A percentile compares a stretch with the other conserved stretches of the same genome.
Evolutionary conservation across 2,888 invertebrate genomes (phyloP).

Genomic region (Sylvicola fuscatus): DNA sequence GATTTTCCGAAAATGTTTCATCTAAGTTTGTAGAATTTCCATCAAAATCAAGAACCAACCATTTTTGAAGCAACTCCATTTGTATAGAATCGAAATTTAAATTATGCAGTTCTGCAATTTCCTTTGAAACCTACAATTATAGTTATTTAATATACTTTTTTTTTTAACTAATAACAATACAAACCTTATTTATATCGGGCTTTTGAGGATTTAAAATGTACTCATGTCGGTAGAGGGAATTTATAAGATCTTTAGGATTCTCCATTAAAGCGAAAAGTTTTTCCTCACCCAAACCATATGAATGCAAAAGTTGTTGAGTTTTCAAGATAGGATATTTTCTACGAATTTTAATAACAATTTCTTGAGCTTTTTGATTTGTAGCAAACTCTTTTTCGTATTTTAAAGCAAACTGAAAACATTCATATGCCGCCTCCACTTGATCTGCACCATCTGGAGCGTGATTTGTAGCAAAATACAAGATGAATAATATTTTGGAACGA

Average conservation of each 20-base stretch:
- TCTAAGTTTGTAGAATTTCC: constrained; percentile 16
- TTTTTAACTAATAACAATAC: too few species aligned
- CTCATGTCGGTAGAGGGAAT: constrained; percentile 19
- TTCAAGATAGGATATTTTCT: constrained; percentile 23
- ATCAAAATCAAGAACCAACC: constrained; percentile 16
- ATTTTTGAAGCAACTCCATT: constrained; percentile 19
- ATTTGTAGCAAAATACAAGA: constrained; percentile 22
- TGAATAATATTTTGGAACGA: constrained; percentile 17
- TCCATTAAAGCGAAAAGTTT: constrained; percentile 19
- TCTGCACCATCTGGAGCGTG: constrained; percentile 24
- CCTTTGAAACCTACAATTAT: neutral
- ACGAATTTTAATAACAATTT: constrained; percentile 19
- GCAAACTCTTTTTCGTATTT: constrained; percentile 14
- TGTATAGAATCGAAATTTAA: constrained; percentile 12
- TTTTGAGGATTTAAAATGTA: constrained; percentile 18
- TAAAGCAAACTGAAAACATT: constrained; percentile 21
- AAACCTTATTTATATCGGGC: constrained; percentile 20
- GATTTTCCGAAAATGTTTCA: constrained; percentile 22
- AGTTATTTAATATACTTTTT: neutral
- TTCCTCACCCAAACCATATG: constrained; percentile 21
- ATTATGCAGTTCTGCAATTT: constrained; percentile 1
- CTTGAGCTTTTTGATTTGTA: constrained; percentile 11
- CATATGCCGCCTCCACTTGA: constrained; percentile 23
- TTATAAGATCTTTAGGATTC: constrained; percentile 19
- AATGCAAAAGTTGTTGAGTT: constrained; percentile 21